phyloP scores from a whole-genome alignment of 2,888 invertebrate genomes.

The Podabrus alpinus region DNA sequence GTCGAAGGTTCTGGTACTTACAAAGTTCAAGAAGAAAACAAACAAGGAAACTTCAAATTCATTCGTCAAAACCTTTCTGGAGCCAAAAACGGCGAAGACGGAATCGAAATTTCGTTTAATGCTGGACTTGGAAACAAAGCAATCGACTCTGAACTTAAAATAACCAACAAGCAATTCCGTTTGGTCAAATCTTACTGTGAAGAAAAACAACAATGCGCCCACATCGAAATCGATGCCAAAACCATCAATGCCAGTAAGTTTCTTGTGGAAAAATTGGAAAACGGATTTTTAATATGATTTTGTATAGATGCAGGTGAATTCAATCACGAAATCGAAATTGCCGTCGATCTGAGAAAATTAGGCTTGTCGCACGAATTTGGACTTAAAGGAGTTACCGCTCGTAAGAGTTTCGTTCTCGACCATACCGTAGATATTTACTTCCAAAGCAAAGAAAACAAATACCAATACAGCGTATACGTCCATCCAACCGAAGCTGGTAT shows the following conservation, averaged over 20 bases:
- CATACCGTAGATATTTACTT: slow-evolving; percentile 75
- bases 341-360: slow-evolving; percentile 73
- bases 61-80: slow-evolving; percentile 63
- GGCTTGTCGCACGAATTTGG: slow-evolving; percentile 78
- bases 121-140: slow-evolving; percentile 71
- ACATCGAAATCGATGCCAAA: slow-evolving; percentile 70
- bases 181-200: slow-evolving; percentile 75
- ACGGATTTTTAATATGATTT: background rate
- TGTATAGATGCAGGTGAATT: slow-evolving; percentile 58
- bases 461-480: slow-evolving; percentile 69
- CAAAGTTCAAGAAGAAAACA: slow-evolving; percentile 69
- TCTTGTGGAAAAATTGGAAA: background rate
- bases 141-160: slow-evolving; percentile 70
- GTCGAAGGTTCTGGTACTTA: slow-evolving; percentile 77
- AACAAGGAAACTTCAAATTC: slow-evolving; percentile 75
- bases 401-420: slow-evolving; percentile 63
- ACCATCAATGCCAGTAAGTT: slow-evolving; percentile 30
- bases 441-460: slow-evolving; percentile 71
- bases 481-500: slow-evolving; percentile 68
- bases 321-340: slow-evolving; percentile 67
- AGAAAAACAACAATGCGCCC: slow-evolving; percentile 77
- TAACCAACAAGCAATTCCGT: slow-evolving; percentile 75
- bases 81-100: slow-evolving; percentile 69
- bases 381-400: slow-evolving; percentile 66
- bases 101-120: slow-evolving; percentile 70